Percentiles rank a stretch among this genome's conserved stretches.
Evolutionary conservation across 2,888 invertebrate species (phyloP).

Genomic region (Rhagophthalmus giganteus): DNA sequence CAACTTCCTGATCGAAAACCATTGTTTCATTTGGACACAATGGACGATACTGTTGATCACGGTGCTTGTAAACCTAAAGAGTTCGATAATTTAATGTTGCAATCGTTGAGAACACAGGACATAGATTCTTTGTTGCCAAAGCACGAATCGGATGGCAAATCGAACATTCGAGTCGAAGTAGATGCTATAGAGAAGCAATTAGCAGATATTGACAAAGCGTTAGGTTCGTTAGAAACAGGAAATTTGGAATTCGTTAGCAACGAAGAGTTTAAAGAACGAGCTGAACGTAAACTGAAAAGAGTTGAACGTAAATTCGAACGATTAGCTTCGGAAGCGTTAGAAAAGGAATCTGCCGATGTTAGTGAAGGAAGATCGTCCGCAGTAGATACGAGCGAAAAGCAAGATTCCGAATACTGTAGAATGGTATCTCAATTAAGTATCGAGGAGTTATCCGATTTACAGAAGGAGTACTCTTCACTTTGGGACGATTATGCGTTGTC

Average conservation of each 20-base stretch:
- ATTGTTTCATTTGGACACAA: not conserved
- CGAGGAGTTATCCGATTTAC: conserved; percentile 58
- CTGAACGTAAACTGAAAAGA: conserved; percentile 53
- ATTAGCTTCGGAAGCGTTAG: conserved; percentile 57
- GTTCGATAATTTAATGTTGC: conserved; percentile 37
- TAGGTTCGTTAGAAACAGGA: conserved; percentile 50
- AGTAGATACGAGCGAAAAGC: conserved; percentile 49
- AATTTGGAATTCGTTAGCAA: conserved; percentile 27
- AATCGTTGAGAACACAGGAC: conserved; percentile 13
- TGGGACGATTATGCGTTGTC: conserved; percentile 58
- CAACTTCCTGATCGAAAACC: not conserved
- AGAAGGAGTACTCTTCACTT: conserved; percentile 55
- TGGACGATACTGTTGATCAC: not conserved
- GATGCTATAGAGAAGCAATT: conserved; percentile 50
- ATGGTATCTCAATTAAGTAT: conserved; percentile 58
- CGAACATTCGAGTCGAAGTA: conserved; percentile 18
- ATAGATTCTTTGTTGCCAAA: no score
- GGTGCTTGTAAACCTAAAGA: no score
- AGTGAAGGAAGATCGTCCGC: conserved; percentile 45
- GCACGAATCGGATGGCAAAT: no score
- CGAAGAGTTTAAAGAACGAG: conserved; percentile 40
- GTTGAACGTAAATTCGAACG: conserved; percentile 59
- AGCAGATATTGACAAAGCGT: conserved; percentile 52
- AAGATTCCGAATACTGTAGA: conserved; percentile 55
- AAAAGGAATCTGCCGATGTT: conserved; percentile 46